phyloP scores from a whole-genome alignment of 2,113 vertebrate species.

The Ictalurus furcatus region DNA sequence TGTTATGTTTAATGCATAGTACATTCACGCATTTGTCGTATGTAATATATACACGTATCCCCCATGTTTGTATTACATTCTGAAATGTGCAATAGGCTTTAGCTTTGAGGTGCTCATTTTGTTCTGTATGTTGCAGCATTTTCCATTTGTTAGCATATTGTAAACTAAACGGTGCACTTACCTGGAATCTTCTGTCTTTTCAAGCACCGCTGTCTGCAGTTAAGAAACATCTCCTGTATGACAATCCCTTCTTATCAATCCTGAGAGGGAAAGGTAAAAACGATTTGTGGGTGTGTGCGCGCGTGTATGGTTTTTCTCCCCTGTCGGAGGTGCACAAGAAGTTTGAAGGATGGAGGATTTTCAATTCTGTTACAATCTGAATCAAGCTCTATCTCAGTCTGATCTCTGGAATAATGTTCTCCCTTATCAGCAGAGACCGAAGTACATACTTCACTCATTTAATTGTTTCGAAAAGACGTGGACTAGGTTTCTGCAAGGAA shows the following conservation, averaged over 20 bases:
- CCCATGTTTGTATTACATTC: conserved; percentile 80
- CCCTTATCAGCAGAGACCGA: conserved; percentile 22
- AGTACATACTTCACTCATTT: conserved; percentile 4
- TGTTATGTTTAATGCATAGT: conserved; percentile 84
- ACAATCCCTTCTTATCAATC: conserved; percentile 64
- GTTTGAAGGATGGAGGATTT: conserved; percentile 46
- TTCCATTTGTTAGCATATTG: conserved; percentile 13
- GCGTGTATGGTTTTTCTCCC: conserved; percentile 56
- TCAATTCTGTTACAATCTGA: conserved; percentile 42
- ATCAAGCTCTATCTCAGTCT: conserved; percentile 5
- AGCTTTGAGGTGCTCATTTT: conserved; percentile 81
- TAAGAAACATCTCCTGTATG: conserved; percentile 57
- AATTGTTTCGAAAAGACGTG: conserved; percentile 1
- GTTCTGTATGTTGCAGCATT: conserved; percentile 39
- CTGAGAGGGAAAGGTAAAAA: conserved; percentile 31
- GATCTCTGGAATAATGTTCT: conserved; percentile 35
- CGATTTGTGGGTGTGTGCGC: conserved; percentile 40
- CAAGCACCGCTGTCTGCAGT: conserved; percentile 17
- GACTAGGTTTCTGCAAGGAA: conserved; percentile 3
- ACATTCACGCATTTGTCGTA: conserved; percentile 72
- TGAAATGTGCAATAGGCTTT: conserved; percentile 98
- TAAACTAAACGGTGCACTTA: conserved; percentile 46
- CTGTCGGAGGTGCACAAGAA: conserved; percentile 22
- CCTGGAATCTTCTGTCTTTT: conserved; percentile 28
- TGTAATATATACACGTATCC: conserved; percentile 70